These are phyloP conservation scores for Sinocyclocheilus rhinocerous DNA, from an alignment of 2,113 vertebrate genomes.

Conservation along the genomic window DNA sequence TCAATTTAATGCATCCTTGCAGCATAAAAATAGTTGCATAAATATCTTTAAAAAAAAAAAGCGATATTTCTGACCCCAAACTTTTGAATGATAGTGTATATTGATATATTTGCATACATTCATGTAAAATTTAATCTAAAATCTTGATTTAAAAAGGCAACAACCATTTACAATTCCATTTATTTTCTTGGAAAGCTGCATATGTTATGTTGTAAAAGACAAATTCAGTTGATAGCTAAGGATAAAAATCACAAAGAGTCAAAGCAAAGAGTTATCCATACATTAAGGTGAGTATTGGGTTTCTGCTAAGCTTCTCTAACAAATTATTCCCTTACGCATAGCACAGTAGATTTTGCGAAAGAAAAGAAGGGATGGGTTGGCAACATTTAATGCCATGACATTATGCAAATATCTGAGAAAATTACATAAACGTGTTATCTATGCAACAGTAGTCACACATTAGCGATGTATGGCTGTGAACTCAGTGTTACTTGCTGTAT, in stretches of 20 bases:
- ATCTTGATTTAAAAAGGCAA: neutral
- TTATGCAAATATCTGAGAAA: neutral
- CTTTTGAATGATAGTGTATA: too few relatives aligned
- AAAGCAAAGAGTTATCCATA: too few relatives aligned
- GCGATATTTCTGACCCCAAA: too few relatives aligned
- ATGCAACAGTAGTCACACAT: neutral
- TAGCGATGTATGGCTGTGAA: neutral
- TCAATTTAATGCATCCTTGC: neutral
- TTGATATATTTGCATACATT: too few relatives aligned
- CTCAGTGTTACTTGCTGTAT: slow-evolving; percentile 28
- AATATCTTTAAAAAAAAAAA: too few relatives aligned
- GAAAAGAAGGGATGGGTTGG: neutral
- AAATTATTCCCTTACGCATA: neutral
- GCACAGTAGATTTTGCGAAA: neutral
- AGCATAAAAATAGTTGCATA: neutral
- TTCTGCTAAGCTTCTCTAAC: neutral
- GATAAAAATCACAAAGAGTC: neutral
- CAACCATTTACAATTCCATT: neutral
- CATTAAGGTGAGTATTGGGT: neutral
- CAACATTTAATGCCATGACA: neutral
- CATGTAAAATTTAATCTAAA: neutral
- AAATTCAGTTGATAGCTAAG: too few relatives aligned
- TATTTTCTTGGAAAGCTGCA: neutral
- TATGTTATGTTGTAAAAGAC: neutral
- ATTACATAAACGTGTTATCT: neutral